Percentiles rank a stretch among this genome's conserved stretches.
Evolutionary conservation across 2,113 vertebrate species (phyloP).

Genomic region (Amia ocellicauda): DNA sequence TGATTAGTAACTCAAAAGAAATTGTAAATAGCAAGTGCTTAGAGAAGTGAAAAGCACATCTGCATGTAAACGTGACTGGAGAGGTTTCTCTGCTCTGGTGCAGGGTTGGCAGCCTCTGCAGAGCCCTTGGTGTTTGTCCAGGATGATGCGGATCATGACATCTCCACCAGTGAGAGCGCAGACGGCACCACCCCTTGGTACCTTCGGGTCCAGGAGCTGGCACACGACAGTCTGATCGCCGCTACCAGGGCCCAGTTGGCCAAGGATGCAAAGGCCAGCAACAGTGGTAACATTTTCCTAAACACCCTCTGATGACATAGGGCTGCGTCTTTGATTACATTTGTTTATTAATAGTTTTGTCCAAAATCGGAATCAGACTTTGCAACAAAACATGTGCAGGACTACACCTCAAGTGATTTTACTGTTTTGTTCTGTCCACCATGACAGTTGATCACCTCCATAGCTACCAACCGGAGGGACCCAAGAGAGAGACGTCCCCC

Average conservation of each 20-base stretch:
- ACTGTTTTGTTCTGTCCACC: no score
- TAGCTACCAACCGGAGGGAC: slow-evolving; percentile 73
- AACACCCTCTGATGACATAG: no score
- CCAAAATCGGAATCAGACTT: no score
- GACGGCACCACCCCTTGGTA: slow-evolving; percentile 94
- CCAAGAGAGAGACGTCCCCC: slow-evolving; percentile 68
- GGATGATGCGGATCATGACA: slow-evolving; percentile 84
- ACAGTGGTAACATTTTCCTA: slow-evolving; percentile 62
- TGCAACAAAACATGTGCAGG: no score
- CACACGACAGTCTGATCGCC: slow-evolving; percentile 95
- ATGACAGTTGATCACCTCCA: slow-evolving; percentile 87
- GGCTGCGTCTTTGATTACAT: no score
- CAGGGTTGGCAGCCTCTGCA: slow-evolving; percentile 82
- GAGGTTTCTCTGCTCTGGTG: not conserved
- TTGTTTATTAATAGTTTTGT: no score
- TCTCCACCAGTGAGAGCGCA: slow-evolving; percentile 76
- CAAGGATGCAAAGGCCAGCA: slow-evolving; percentile 84
- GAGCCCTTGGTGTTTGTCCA: slow-evolving; percentile 91
- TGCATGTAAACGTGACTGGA: not conserved
- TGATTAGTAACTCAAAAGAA: no score
- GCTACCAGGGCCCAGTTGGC: slow-evolving; percentile 93
- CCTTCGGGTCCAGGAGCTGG: slow-evolving; percentile 91
- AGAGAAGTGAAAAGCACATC: no score
- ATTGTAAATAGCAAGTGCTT: no score
- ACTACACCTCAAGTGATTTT: no score